Conservation (phyloP, 2,797 vertebrate genomes). For the Phalanger gymnotis region DNA sequence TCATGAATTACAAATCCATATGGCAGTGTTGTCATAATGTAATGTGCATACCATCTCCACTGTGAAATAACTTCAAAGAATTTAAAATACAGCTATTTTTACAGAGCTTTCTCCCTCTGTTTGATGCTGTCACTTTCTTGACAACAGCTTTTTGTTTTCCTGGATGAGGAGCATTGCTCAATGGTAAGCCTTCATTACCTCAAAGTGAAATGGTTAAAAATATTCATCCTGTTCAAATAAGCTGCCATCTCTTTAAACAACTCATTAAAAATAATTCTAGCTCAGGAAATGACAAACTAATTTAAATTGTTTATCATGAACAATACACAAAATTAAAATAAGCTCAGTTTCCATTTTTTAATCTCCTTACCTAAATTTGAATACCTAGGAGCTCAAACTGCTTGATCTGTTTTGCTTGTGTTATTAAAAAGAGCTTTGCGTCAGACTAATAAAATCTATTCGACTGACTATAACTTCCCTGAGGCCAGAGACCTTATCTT, state of each 20-base stretch:
- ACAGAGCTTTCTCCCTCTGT: constrained; percentile 91
- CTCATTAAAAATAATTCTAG: constrained; percentile 95
- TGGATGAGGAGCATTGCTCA: constrained; percentile 99
- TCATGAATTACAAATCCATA: constrained; percentile 87
- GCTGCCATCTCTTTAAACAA: constrained; percentile 98
- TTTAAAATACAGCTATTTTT: constrained; percentile 99
- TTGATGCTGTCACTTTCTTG: constrained; percentile 98
- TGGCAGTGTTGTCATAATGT: constrained; percentile 90
- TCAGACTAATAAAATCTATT: not conserved
- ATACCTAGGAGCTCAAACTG: constrained; percentile 20
- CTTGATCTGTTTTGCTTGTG: not conserved
- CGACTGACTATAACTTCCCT: not conserved
- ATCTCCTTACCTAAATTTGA: constrained; percentile 4
- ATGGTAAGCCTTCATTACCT: constrained; percentile 99
- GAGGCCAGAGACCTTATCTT: not conserved
- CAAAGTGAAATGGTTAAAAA: constrained; percentile 97
- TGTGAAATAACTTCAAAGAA: constrained; percentile 96
- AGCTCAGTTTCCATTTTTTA: constrained; percentile 97
- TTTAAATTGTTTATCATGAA: constrained; percentile 99
- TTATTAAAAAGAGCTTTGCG: not conserved
- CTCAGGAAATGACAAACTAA: constrained; percentile 97
- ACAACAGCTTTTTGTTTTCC: constrained; percentile 99
- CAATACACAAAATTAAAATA: constrained; percentile 97
- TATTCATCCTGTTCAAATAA: constrained; percentile 99
- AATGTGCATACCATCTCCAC: constrained; percentile 96